Base-by-base conservation (phyloP, 2,797 vertebrate species). In the Phylloscopus collybita region DNA sequence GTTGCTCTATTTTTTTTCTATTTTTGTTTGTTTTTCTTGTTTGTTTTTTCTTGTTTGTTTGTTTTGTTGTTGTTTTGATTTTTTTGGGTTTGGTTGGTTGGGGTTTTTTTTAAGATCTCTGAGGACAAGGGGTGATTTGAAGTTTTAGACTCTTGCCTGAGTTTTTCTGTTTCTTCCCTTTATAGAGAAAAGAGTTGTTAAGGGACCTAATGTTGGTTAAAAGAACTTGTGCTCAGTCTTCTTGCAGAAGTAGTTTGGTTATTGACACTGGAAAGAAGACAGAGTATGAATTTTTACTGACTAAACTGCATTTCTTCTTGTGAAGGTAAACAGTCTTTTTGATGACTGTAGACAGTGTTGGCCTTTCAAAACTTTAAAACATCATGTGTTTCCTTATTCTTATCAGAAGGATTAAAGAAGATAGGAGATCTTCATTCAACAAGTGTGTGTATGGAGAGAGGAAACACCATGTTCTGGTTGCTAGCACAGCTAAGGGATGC, bases 361-460 rank as follows among this genome's bases (percentile, higher is more conserved):
- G 32, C 66, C 62, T 93, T 95, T 92, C 16, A 81, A 64, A 93
- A 86, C 49, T 84, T 94, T 32, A 86, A 90, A 96, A 72, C 34
- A 18, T 49, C 14, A 38, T 25, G 45, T 42, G 21, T 70, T 70
- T 51, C 29, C 56, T 45, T 73, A 42, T 56, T 17, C 34, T 95
- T 93, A 88, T 91, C 54, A 65, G 20, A 93, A 93, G 32, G 45
- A 65, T 78, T 79, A 57, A 76, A 93, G 89, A 47, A 61, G 38
- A 38, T 5, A 23, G 16, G 47, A 81, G 51, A 32, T 19, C 16
- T 71, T 57, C 18, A 36, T 88, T 95, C 45, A 88, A 54, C 79
- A 73, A 2, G 42, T 20, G 6, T 61, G 23, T n/a, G 5, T 64
- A 53, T 81, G 49, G 50, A 54, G 86, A 64, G 90, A 92, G 70